phyloP scores from a whole-genome alignment of 2,113 vertebrate species.

The Suncus etruscus region DNA sequence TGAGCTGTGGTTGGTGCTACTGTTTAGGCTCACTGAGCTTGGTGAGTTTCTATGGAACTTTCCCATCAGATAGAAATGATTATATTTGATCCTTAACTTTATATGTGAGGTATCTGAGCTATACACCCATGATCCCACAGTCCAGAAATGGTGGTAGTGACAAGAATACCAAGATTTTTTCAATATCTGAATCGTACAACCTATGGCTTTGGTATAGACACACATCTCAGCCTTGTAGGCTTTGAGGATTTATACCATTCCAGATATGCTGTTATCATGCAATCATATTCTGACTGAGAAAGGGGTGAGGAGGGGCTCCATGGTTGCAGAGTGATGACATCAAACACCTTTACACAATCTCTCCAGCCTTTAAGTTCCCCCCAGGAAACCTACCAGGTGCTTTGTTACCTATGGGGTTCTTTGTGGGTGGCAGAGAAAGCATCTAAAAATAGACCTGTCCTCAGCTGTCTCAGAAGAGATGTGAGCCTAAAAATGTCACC shows the following conservation, averaged over 20 bases:
- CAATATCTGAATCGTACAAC: background rate
- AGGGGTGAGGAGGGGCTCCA: background rate
- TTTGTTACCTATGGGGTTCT: conserved; percentile 59
- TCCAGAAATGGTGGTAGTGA: conserved; percentile 14
- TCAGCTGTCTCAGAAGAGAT: conserved; percentile 51
- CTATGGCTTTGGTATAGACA: background rate
- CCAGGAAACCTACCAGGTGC: conserved; percentile 57
- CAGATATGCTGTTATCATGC: background rate
- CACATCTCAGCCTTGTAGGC: background rate
- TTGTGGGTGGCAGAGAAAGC: conserved; percentile 38
- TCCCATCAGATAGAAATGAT: conserved; percentile 20
- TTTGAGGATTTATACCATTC: conserved; percentile 6
- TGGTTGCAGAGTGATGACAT: background rate
- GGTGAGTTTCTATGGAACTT: no score
- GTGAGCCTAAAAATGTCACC: conserved; percentile 61
- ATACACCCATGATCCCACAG: background rate
- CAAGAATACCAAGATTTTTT: background rate
- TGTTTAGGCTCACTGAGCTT: no score
- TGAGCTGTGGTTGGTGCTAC: no score
- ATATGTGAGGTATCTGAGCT: conserved; percentile 26
- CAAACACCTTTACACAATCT: background rate
- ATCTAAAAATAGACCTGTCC: conserved; percentile 65
- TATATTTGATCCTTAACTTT: conserved; percentile 34
- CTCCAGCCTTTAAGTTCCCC: conserved; percentile 7
- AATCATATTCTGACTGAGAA: background rate